These are phyloP conservation scores for Cephus rjabovi DNA, from an alignment of 2,888 invertebrate species.

Conservation along the genomic window DNA sequence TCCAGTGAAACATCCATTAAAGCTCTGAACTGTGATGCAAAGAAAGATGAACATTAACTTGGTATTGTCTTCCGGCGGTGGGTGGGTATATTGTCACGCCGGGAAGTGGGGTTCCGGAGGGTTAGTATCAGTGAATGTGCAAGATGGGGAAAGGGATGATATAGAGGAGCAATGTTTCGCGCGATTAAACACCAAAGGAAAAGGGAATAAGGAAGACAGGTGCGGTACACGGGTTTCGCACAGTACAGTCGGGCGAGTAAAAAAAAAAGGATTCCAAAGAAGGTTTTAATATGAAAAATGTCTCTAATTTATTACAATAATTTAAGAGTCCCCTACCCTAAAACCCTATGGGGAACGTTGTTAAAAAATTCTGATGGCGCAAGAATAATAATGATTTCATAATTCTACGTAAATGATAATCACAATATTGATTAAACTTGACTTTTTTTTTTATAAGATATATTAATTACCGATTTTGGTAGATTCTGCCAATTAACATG, in stretches of 20 bases:
- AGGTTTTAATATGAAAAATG: constrained; percentile 29
- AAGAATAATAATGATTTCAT: background rate
- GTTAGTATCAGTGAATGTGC: background rate
- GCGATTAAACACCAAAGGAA: constrained; percentile 37
- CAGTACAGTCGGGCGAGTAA: background rate
- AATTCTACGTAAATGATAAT: background rate
- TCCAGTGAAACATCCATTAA: constrained; percentile 17
- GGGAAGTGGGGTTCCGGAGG: background rate
- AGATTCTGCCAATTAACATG: background rate
- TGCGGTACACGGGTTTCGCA: background rate
- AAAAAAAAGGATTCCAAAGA: constrained; percentile 4
- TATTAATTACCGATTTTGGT: background rate
- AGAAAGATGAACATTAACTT: constrained; percentile 15
- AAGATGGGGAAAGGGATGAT: constrained; percentile 18
- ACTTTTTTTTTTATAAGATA: background rate
- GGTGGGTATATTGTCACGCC: constrained; percentile 14
- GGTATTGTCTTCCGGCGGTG: constrained; percentile 23
- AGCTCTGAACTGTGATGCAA: background rate
- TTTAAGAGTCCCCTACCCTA: constrained; percentile 28
- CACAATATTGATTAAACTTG: background rate
- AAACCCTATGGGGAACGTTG: background rate
- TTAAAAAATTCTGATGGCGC: background rate
- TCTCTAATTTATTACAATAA: constrained; percentile 31
- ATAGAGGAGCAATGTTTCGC: constrained; percentile 36
- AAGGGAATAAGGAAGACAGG: constrained; percentile 7